Percentiles rank a stretch among this genome's conserved stretches.
phyloP scores from a whole-genome alignment of 2,113 vertebrate genomes.

The Corynorhinus townsendii region DNA sequence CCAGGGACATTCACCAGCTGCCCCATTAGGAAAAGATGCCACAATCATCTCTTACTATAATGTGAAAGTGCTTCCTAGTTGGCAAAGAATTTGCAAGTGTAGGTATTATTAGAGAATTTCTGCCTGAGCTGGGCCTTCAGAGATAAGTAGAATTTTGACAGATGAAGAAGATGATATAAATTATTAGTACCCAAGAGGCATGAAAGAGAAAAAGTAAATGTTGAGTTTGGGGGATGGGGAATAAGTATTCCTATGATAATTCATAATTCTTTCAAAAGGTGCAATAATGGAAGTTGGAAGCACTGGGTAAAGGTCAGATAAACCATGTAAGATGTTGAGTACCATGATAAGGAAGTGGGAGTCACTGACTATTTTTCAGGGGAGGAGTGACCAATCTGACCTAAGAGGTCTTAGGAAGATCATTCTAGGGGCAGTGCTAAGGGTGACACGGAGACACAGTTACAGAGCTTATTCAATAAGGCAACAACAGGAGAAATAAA shows the following conservation, averaged over 20 bases:
- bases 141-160: conserved; percentile 20
- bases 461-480: not conserved
- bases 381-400: not conserved
- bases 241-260: not conserved
- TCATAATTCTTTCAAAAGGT: not conserved
- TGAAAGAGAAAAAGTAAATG: not conserved
- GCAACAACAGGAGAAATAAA: not conserved
- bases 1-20: not conserved
- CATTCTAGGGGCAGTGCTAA: not conserved
- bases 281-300: not conserved
- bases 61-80: not conserved
- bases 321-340: not conserved
- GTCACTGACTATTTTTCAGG: not conserved
- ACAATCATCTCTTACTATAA: not conserved
- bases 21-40: not conserved
- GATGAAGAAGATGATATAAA: conserved; percentile 1
- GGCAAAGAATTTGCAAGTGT: not conserved
- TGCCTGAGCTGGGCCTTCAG: not conserved
- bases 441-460: not conserved
- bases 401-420: not conserved
- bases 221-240: not conserved
- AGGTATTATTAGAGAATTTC: not conserved
- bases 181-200: not conserved
- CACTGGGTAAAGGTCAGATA: not conserved
- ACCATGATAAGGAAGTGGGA: not conserved